These are phyloP conservation scores for Thalassaphorura encarpata DNA, from an alignment of 1,140 invertebrate species.

Conservation along the genomic window DNA sequence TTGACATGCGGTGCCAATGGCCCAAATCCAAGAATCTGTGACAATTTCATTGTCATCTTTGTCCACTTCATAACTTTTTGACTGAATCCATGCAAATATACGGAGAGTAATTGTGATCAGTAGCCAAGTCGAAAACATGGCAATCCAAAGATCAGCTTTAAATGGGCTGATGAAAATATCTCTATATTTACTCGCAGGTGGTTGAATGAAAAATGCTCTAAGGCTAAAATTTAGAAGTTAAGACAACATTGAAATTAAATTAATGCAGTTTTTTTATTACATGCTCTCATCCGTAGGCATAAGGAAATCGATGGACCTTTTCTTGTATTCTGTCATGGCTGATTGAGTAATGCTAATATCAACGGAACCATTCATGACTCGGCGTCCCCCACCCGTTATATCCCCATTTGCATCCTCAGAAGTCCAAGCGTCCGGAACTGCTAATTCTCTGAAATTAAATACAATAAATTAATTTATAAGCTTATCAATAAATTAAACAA, in stretches of 20 bases:
- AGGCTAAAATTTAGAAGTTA: constrained; percentile 1
- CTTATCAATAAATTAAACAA: not conserved
- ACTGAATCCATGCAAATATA: not conserved
- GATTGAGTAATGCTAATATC: not conserved
- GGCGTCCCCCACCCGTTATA: not conserved
- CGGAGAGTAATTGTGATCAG: constrained; percentile 1
- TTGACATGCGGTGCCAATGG: constrained; percentile 8
- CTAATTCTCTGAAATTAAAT: not conserved
- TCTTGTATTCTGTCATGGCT: not conserved
- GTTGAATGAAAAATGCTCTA: constrained; percentile 12
- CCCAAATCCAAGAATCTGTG: constrained; percentile 5
- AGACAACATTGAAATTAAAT: not conserved
- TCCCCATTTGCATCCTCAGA: not conserved
- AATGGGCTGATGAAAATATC: constrained; percentile 11
- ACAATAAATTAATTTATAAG: not conserved
- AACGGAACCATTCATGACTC: not conserved
- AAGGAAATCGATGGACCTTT: not conserved
- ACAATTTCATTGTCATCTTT: not conserved
- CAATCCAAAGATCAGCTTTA: constrained; percentile 6
- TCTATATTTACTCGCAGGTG: not conserved
- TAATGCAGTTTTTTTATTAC: not conserved
- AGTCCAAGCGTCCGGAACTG: not conserved
- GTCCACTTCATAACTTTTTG: not conserved
- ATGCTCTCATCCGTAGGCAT: not conserved
- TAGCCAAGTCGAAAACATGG: not conserved